A percentile compares a stretch with the other conserved stretches of the same genome.
Evolutionary conservation across 1,140 invertebrate genomes (phyloP).

Genomic region (Drosophila trapezifrons): DNA sequence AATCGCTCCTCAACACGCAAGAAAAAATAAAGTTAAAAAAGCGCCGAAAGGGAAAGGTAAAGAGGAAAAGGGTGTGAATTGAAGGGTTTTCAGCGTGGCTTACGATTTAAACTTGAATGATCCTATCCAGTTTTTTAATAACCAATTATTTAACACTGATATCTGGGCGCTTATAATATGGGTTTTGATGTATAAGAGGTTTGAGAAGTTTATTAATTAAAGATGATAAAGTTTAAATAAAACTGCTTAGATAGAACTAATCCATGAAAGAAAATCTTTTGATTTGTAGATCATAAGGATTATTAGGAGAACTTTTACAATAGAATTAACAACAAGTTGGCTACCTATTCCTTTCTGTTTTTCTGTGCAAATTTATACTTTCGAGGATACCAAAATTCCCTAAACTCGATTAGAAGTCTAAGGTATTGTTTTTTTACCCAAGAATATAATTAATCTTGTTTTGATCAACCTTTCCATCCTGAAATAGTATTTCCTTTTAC

Average conservation of each 20-base stretch:
- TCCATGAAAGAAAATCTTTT: no score
- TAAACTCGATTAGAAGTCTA: background rate
- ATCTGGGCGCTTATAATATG: background rate
- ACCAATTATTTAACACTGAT: conserved; percentile 2
- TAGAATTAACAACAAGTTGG: no score
- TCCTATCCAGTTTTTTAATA: background rate
- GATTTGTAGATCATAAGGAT: background rate
- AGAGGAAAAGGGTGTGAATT: conserved; percentile 13
- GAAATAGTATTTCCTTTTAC: background rate
- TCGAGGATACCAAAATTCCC: background rate
- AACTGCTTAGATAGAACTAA: no score
- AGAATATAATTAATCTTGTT: conserved; percentile 8
- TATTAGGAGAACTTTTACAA: background rate
- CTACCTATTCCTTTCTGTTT: background rate
- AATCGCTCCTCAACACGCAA: conserved; percentile 33
- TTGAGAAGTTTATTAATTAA: background rate
- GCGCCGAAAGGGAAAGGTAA: background rate
- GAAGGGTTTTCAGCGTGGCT: background rate
- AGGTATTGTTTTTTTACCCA: background rate
- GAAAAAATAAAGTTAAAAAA: conserved; percentile 1
- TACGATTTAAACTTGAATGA: background rate
- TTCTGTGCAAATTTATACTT: background rate
- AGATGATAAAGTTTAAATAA: background rate
- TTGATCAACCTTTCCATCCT: background rate
- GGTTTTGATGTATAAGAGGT: background rate